Evolutionary conservation across 2,113 vertebrate species (phyloP).

Genomic region (Bostrychus sinensis): DNA sequence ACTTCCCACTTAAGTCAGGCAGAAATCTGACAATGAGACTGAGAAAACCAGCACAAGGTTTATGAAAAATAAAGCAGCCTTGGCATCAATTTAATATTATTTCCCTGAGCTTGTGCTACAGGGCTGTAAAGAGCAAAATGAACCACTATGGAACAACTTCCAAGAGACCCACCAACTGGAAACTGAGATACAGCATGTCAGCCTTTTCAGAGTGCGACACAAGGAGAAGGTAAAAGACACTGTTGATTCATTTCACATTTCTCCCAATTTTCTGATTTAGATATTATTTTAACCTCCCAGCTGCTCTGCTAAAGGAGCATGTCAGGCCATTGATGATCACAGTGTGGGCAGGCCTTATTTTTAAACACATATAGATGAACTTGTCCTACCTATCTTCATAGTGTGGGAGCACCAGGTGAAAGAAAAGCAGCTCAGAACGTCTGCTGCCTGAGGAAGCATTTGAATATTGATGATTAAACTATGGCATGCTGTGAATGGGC

Average conservation of each 20-base stretch:
- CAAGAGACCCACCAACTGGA: conserved; percentile 51
- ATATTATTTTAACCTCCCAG: conserved; percentile 63
- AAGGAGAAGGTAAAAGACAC: conserved; percentile 48
- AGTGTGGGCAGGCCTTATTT: conserved; percentile 48
- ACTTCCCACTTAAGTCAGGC: conserved; percentile 23
- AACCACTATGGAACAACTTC: conserved; percentile 33
- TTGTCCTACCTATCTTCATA: conserved; percentile 33
- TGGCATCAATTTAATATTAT: conserved; percentile 21
- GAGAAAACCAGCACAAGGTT: conserved; percentile 38
- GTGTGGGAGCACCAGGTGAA: conserved; percentile 24
- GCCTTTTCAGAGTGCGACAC: conserved; percentile 51
- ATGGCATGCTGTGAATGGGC: conserved; percentile 36
- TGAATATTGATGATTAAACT: conserved; percentile 59
- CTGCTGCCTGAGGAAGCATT: conserved; percentile 48
- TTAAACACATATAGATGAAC: conserved; percentile 50
- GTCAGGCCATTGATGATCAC: conserved; percentile 49
- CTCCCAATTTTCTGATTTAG: conserved; percentile 58
- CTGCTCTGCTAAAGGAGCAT: conserved; percentile 14
- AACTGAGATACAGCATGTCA: conserved; percentile 51
- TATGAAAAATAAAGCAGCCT: conserved; percentile 30
- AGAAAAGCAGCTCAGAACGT: conserved; percentile 20
- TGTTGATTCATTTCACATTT: conserved; percentile 54
- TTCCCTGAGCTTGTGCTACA: conserved; percentile 21
- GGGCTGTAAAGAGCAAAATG: conserved; percentile 33
- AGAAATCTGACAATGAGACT: too few species aligned